phyloP scores from a whole-genome alignment of 2,888 invertebrate genomes.

The Rapana venosa region DNA sequence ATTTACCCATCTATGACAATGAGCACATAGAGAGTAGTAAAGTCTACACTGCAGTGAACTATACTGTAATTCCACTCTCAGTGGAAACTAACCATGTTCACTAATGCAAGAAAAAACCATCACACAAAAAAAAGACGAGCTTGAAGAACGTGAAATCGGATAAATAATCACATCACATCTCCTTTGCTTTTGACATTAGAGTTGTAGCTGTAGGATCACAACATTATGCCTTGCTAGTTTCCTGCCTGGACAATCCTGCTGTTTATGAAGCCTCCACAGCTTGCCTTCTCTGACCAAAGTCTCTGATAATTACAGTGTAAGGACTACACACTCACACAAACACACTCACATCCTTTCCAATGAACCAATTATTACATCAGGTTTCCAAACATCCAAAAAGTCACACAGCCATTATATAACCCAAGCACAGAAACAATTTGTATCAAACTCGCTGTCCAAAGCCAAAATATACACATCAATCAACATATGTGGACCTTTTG shows the following conservation, averaged over 20 bases:
- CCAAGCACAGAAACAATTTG: not conserved
- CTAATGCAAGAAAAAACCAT: no score
- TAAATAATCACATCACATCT: not conserved
- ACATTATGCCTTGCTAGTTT: no score
- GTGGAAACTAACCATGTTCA: no score
- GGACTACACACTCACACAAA: not conserved
- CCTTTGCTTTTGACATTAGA: not conserved
- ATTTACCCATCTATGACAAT: no score
- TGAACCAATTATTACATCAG: slow-evolving; percentile 2
- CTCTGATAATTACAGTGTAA: not conserved
- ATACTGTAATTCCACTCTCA: no score
- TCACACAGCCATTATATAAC: not conserved
- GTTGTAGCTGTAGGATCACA: not conserved
- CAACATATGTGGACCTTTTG: slow-evolving; percentile 15
- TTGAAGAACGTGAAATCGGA: no score
- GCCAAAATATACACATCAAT: slow-evolving; percentile 8
- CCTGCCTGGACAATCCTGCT: not conserved
- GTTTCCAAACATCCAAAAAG: not conserved
- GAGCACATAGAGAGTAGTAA: no score
- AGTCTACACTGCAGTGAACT: no score
- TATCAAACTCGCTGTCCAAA: not conserved
- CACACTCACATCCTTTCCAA: not conserved
- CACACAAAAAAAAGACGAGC: not conserved
- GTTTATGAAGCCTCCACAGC: not conserved
- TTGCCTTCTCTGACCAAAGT: slow-evolving; percentile 4